phyloP scores from a whole-genome alignment of 2,113 vertebrate species.

The Ammodytes marinus region DNA sequence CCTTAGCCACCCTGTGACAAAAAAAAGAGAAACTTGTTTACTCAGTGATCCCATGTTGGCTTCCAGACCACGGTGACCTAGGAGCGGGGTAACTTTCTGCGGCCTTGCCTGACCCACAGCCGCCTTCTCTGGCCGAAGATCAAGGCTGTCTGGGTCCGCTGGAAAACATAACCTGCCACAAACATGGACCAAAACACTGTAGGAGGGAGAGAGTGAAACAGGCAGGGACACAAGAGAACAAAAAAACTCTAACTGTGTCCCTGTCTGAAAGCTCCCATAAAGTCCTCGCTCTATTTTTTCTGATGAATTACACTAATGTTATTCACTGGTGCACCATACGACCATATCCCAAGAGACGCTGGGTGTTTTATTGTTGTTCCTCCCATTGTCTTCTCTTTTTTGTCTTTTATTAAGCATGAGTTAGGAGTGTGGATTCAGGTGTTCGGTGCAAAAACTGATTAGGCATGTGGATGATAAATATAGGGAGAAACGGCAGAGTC shows the following conservation, averaged over 20 bases:
- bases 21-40: conserved; percentile 74
- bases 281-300: background rate
- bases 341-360: conserved; percentile 2
- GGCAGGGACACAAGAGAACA: conserved; percentile 7
- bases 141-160: conserved; percentile 68
- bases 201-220: conserved; percentile 34
- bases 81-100: conserved; percentile 68
- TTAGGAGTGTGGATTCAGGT: conserved; percentile 6
- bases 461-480: conserved; percentile 46
- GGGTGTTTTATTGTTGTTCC: conserved; percentile 31
- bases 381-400: conserved; percentile 10
- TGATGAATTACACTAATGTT: conserved; percentile 18
- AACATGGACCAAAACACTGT: conserved; percentile 15
- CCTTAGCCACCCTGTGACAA: conserved; percentile 44
- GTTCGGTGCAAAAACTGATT: conserved; percentile 42
- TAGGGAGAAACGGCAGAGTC: conserved; percentile 41
- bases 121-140: conserved; percentile 64
- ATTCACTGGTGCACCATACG: background rate
- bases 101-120: conserved; percentile 49
- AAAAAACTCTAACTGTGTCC: conserved; percentile 13
- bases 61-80: conserved; percentile 74
- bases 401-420: conserved; percentile 26
- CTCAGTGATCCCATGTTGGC: conserved; percentile 54
- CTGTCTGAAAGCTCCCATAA: conserved; percentile 11
- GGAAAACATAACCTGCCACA: conserved; percentile 31